phyloP scores from a whole-genome alignment of 2,888 invertebrate species.

The Augiades crinisus region DNA sequence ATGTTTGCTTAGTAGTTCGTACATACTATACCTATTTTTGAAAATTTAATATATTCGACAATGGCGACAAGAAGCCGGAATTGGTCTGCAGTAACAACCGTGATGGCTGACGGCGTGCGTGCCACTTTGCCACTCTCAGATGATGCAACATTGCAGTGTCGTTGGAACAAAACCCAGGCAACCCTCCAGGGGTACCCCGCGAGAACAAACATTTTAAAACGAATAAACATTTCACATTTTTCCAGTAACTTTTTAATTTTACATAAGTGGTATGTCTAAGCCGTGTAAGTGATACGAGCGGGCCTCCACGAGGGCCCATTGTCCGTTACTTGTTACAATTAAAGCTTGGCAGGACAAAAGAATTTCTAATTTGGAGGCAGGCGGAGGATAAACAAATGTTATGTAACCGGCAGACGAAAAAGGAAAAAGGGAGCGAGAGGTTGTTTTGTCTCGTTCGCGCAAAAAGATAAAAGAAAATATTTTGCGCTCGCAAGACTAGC shows the following conservation, averaged over 20 bases:
- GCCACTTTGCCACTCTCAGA: too few relatives aligned
- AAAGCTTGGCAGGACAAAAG: slow-evolving; percentile 66
- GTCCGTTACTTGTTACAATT: slow-evolving; percentile 65
- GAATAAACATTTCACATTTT: slow-evolving; percentile 6
- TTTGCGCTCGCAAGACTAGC: slow-evolving; percentile 3
- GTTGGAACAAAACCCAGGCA: too few relatives aligned
- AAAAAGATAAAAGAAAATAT: slow-evolving; percentile 16
- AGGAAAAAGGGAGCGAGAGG: slow-evolving; percentile 45
- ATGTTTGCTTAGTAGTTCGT: too few relatives aligned
- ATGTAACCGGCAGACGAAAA: slow-evolving; percentile 58
- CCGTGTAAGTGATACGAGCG: slow-evolving; percentile 14
- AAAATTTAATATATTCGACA: too few relatives aligned
- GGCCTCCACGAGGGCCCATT: slow-evolving; percentile 39
- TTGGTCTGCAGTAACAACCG: too few relatives aligned
- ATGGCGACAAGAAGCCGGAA: too few relatives aligned
- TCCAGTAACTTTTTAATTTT: slow-evolving; percentile 19
- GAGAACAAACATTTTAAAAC: not conserved
- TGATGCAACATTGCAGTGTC: too few relatives aligned
- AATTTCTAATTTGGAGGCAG: slow-evolving; percentile 70
- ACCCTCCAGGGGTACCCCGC: too few relatives aligned
- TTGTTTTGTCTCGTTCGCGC: slow-evolving; percentile 51
- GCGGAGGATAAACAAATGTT: slow-evolving; percentile 67
- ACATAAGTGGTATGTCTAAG: slow-evolving; percentile 18
- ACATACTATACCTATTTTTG: too few relatives aligned
- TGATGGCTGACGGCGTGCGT: too few relatives aligned